Conservation (phyloP, 2,797 vertebrate species). For the Characodon lateralis region DNA sequence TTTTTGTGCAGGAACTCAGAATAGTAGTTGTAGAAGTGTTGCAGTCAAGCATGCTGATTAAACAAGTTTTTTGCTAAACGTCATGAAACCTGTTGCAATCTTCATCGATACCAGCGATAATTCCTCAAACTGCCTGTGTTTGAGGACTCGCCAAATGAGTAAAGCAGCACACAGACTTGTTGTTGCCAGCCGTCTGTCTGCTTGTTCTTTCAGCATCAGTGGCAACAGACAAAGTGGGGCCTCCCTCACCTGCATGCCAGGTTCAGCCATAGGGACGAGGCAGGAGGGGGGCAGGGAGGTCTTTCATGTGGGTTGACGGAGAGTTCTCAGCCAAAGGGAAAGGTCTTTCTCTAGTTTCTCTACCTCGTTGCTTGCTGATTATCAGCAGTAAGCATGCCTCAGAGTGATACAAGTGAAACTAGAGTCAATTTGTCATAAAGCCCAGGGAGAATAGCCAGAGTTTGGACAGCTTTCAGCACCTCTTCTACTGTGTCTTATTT, state of each 20-base stretch:
- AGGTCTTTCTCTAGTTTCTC: slow-evolving; percentile 60
- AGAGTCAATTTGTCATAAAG: slow-evolving; percentile 73
- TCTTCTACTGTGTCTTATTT: slow-evolving; percentile 76
- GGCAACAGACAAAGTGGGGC: slow-evolving; percentile 70
- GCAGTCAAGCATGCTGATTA: slow-evolving; percentile 6
- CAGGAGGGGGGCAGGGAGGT: not conserved
- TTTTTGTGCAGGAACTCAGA: slow-evolving; percentile 19
- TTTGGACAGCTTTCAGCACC: slow-evolving; percentile 60
- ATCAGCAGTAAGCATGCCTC: slow-evolving; percentile 57
- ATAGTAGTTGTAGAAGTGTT: not conserved
- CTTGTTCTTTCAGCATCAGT: slow-evolving; percentile 64
- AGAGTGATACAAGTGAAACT: slow-evolving; percentile 74
- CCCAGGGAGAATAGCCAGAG: slow-evolving; percentile 55
- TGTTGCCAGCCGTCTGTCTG: slow-evolving; percentile 64
- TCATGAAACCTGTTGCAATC: slow-evolving; percentile 4
- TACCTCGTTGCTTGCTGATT: slow-evolving; percentile 50
- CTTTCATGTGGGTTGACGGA: slow-evolving; percentile 71
- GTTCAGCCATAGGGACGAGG: slow-evolving; percentile 38
- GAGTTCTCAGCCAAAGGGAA: slow-evolving; percentile 60
- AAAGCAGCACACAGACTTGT: slow-evolving; percentile 32
- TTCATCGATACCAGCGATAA: slow-evolving; percentile 37
- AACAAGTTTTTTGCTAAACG: slow-evolving; percentile 27
- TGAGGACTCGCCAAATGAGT: slow-evolving; percentile 32
- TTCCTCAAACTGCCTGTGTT: slow-evolving; percentile 52
- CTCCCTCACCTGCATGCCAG: slow-evolving; percentile 68